Conservation (phyloP, 2,113 vertebrate species). For the Epinephelus fuscoguttatus region DNA sequence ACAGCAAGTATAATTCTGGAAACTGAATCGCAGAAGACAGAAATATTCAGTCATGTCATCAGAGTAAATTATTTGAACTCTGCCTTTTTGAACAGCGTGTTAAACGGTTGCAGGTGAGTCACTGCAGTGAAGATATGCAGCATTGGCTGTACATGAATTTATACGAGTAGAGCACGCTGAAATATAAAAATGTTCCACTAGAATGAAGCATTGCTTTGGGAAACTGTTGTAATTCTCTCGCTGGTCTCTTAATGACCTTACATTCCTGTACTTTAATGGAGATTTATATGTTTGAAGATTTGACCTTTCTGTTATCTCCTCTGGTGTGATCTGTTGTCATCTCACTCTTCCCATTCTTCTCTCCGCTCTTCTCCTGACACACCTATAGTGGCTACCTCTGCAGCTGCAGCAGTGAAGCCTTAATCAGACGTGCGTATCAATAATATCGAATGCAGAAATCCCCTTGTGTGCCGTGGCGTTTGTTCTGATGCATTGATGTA, state of each 20-base stretch:
- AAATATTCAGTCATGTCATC: conserved; percentile 1
- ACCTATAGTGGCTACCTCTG: conserved; percentile 11
- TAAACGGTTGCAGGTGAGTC: conserved; percentile 20
- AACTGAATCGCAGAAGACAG: background rate
- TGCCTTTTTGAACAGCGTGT: conserved; percentile 27
- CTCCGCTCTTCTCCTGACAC: conserved; percentile 24
- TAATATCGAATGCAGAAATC: conserved; percentile 74
- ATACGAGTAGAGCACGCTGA: conserved; percentile 13
- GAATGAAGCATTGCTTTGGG: conserved; percentile 40
- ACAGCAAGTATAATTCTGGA: background rate
- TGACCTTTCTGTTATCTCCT: conserved; percentile 58
- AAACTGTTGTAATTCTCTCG: conserved; percentile 33
- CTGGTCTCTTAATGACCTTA: conserved; percentile 45
- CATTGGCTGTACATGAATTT: conserved; percentile 26
- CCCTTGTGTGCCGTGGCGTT: conserved; percentile 65
- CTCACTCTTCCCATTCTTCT: conserved; percentile 1
- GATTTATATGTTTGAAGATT: conserved; percentile 37
- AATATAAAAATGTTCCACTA: conserved; percentile 37
- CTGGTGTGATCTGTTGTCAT: conserved; percentile 39
- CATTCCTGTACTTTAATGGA: conserved; percentile 31
- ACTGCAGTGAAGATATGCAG: conserved; percentile 9
- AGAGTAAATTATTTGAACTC: conserved; percentile 1
- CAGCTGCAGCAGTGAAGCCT: conserved; percentile 57
- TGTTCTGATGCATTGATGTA: conserved; percentile 81
- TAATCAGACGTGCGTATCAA: conserved; percentile 76